Percentiles rank a stretch among this genome's conserved stretches.
phyloP scores from a whole-genome alignment of 2,113 vertebrate genomes.

The Xiphorhynchus elegans region DNA sequence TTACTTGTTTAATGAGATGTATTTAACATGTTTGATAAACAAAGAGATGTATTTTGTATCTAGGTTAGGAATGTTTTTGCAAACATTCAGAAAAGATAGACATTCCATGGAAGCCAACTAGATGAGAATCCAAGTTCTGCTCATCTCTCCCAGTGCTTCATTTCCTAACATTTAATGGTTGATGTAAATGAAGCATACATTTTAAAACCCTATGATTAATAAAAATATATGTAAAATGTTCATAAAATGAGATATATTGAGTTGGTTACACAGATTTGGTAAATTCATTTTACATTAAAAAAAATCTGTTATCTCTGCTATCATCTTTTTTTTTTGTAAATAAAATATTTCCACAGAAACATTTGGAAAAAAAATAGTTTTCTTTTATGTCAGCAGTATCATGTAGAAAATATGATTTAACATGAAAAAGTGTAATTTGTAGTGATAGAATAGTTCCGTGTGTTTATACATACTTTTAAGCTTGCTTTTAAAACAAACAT shows the following conservation, averaged over 20 bases:
- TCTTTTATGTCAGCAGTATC: not conserved
- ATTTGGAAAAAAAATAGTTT: not conserved
- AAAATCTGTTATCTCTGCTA: not conserved
- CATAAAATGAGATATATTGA: not conserved
- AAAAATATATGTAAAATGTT: not conserved
- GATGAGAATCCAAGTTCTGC: not conserved
- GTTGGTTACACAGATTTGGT: not conserved
- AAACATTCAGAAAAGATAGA: not conserved
- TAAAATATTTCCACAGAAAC: not conserved
- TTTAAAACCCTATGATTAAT: not conserved
- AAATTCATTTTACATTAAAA: not conserved
- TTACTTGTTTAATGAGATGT: constrained; percentile 29
- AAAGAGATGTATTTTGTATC: not conserved
- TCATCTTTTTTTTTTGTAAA: not conserved
- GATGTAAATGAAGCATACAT: not conserved
- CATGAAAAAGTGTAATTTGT: not conserved
- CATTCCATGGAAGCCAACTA: not conserved
- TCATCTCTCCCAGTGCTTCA: not conserved
- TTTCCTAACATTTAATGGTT: not conserved
- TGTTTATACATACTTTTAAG: not conserved
- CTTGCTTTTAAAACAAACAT: not conserved
- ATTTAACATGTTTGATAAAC: constrained; percentile 8
- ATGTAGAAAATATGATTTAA: not conserved
- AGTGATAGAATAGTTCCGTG: not conserved
- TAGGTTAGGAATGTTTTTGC: not conserved